Percentiles rank a stretch among this genome's conserved stretches.
phyloP scores from a whole-genome alignment of 2,888 invertebrate species.

The Ectemnius continuus region DNA sequence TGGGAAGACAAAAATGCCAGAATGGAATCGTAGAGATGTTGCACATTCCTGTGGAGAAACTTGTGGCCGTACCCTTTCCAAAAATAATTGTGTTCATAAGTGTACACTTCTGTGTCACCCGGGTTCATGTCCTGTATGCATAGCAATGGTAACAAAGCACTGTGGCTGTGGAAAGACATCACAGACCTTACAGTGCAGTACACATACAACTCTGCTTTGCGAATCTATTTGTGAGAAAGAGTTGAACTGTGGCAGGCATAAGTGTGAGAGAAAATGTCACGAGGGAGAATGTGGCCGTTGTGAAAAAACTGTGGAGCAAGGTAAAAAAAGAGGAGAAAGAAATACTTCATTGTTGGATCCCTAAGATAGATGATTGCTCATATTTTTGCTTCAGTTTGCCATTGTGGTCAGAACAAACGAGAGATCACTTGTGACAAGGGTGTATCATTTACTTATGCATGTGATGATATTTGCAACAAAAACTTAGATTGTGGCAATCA shows the following conservation, averaged over 20 bases:
- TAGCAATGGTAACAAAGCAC: conserved; percentile 84
- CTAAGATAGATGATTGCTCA: neutral
- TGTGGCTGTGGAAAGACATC: conserved; percentile 90
- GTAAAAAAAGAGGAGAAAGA: conserved; percentile 72
- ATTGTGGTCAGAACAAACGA: conserved; percentile 83
- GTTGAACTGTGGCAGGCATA: conserved; percentile 89
- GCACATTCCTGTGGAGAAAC: conserved; percentile 96
- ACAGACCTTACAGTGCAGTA: conserved; percentile 85
- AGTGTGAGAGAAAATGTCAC: conserved; percentile 88
- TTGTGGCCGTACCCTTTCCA: conserved; percentile 83
- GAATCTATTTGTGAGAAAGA: conserved; percentile 85
- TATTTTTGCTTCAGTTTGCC: conserved; percentile 80
- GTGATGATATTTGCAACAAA: conserved; percentile 82
- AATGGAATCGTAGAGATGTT: conserved; percentile 86
- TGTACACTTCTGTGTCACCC: conserved; percentile 91
- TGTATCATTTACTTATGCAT: conserved; percentile 79
- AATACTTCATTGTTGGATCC: neutral
- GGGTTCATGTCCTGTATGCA: conserved; percentile 95
- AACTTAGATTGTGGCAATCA: conserved; percentile 85
- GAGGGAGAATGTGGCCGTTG: conserved; percentile 88
- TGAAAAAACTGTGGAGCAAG: conserved; percentile 82
- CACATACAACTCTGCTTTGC: conserved; percentile 86
- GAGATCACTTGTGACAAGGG: conserved; percentile 81
- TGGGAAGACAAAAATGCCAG: conserved; percentile 87
- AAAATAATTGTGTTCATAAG: conserved; percentile 66